Conservation (phyloP, 2,797 vertebrate genomes). For the Spea hammondii region DNA sequence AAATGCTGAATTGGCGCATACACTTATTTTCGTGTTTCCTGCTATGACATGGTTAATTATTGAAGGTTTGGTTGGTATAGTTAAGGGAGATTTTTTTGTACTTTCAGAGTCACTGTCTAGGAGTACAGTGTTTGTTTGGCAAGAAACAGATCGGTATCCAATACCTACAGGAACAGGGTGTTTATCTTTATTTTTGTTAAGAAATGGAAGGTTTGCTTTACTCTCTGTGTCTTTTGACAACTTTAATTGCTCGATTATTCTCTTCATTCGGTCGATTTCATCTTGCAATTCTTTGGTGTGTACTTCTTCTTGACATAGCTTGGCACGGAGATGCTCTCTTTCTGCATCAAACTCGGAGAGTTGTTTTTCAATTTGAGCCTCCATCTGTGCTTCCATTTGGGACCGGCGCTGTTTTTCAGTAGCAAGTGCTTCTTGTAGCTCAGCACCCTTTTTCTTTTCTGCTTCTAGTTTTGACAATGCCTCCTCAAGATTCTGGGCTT, state of each 20-base stretch:
- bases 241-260: slow-evolving; percentile 87
- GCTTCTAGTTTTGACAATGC: slow-evolving; percentile 82
- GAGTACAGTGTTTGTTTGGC: slow-evolving; percentile 79
- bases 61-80: slow-evolving; percentile 79
- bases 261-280: slow-evolving; percentile 85
- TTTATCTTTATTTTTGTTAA: slow-evolving; percentile 69
- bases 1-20: slow-evolving; percentile 57
- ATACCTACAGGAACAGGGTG: slow-evolving; percentile 74
- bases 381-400: slow-evolving; percentile 89
- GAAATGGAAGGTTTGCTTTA: slow-evolving; percentile 66
- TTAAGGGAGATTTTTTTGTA: slow-evolving; percentile 77
- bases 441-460: slow-evolving; percentile 75
- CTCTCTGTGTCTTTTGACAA: slow-evolving; percentile 69
- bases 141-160: slow-evolving; percentile 82
- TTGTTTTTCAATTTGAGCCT: slow-evolving; percentile 96
- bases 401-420: slow-evolving; percentile 78
- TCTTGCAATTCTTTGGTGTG: slow-evolving; percentile 74
- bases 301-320: slow-evolving; percentile 84
- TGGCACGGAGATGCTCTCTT: slow-evolving; percentile 87
- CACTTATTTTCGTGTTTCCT: slow-evolving; percentile 74
- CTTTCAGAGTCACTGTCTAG: slow-evolving; percentile 72
- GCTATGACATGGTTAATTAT: slow-evolving; percentile 73
- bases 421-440: slow-evolving; percentile 81
- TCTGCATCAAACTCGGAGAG: slow-evolving; percentile 93
- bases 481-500: slow-evolving; percentile 88